These are phyloP conservation scores for Caenorhabditis sp. DNA, from an alignment of 2,888 invertebrate species.

Conservation along the genomic window DNA sequence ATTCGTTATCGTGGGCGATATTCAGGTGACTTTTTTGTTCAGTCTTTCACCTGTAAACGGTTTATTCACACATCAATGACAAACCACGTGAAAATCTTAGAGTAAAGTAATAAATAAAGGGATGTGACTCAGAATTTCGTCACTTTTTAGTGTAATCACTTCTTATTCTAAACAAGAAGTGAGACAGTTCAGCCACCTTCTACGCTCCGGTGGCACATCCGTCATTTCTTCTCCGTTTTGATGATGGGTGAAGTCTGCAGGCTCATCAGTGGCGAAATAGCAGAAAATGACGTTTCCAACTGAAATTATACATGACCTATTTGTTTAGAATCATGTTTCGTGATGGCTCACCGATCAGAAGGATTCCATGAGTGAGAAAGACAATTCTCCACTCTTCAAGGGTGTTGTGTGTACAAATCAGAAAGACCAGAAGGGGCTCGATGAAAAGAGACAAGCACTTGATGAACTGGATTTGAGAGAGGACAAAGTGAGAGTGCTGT, in stretches of 20 bases:
- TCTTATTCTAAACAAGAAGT: constrained; percentile 45
- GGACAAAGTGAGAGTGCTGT: constrained; percentile 76
- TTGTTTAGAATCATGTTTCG: too few species aligned
- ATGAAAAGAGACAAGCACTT: constrained; percentile 75
- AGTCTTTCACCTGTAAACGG: background rate
- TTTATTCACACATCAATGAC: constrained; percentile 12
- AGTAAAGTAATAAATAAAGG: background rate
- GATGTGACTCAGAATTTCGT: background rate
- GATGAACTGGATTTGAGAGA: constrained; percentile 77
- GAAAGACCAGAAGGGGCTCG: constrained; percentile 72
- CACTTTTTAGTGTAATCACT: background rate
- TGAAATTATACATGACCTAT: constrained; percentile 44
- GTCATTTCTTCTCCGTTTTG: constrained; percentile 48
- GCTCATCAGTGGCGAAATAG: constrained; percentile 73
- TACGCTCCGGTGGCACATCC: constrained; percentile 58
- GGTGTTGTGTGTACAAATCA: constrained; percentile 66
- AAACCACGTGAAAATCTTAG: constrained; percentile 4
- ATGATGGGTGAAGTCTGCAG: constrained; percentile 72
- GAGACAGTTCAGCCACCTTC: constrained; percentile 58
- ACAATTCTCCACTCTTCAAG: constrained; percentile 73
- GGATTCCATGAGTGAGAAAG: constrained; percentile 68
- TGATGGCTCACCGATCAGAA: constrained; percentile 64
- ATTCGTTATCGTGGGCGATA: background rate
- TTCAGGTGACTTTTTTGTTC: background rate
- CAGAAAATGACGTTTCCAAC: constrained; percentile 73